phyloP scores from a whole-genome alignment of 2,797 vertebrate species.

The Myotis vivesi region DNA sequence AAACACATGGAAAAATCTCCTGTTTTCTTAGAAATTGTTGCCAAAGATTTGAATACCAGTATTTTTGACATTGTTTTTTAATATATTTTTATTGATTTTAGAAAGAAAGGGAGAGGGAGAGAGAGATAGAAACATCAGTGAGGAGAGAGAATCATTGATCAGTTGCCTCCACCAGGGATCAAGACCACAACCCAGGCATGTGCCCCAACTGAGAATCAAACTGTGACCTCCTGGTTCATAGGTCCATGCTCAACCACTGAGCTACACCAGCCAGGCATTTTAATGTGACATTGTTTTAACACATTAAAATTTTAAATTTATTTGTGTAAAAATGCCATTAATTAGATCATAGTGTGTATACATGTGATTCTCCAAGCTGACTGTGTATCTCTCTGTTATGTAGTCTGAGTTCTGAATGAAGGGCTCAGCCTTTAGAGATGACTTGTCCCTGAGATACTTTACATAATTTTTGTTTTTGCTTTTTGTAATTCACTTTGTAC shows the following conservation, averaged over 20 bases:
- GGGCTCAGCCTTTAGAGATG: neutral
- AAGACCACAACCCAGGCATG: too few relatives aligned
- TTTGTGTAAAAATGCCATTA: constrained; percentile 6
- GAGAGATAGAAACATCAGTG: too few relatives aligned
- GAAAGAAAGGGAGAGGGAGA: too few relatives aligned
- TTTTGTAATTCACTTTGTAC: neutral
- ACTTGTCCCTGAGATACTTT: neutral
- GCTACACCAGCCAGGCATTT: too few relatives aligned
- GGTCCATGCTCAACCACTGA: too few relatives aligned
- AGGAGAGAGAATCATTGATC: too few relatives aligned
- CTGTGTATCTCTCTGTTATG: neutral
- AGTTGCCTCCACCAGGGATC: too few relatives aligned
- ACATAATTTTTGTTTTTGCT: neutral
- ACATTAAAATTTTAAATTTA: constrained; percentile 32
- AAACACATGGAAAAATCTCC: constrained; percentile 41
- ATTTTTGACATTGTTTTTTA: constrained; percentile 53
- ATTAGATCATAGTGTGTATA: neutral
- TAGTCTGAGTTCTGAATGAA: neutral
- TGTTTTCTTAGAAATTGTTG: constrained; percentile 1
- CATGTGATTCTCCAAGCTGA: neutral
- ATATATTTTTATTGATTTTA: too few relatives aligned
- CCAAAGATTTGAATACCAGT: neutral
- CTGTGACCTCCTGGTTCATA: too few relatives aligned
- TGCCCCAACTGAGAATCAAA: too few relatives aligned
- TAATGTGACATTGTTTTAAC: constrained; percentile 41